A percentile compares a stretch with the other conserved stretches of the same genome.
Evolutionary conservation across 2,797 vertebrate species (phyloP).

Genomic region (Carapus acus): DNA sequence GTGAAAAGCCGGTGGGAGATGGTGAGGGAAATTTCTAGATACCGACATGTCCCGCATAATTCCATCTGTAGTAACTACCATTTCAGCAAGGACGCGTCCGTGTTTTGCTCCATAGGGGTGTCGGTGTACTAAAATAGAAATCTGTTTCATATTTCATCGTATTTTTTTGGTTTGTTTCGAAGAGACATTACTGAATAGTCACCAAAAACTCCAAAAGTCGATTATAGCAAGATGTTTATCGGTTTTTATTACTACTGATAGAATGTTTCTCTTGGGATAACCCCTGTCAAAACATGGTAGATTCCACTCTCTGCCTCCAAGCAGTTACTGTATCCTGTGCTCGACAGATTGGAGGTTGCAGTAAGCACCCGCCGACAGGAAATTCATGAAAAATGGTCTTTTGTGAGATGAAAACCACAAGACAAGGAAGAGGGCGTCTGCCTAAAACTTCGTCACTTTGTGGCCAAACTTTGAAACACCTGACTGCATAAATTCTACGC

Average conservation of each 20-base stretch:
- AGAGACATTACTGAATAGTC: background rate
- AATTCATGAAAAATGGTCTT: conserved; percentile 62
- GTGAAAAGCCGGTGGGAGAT: no score
- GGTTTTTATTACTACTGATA: background rate
- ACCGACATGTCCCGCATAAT: conserved; percentile 54
- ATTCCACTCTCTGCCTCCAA: conserved; percentile 68
- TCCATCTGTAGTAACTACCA: conserved; percentile 45
- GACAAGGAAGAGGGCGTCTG: conserved; percentile 49
- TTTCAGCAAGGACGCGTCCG: conserved; percentile 39
- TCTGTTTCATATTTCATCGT: fast-evolving
- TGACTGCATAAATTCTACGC: conserved; percentile 38
- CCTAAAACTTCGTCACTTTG: conserved; percentile 59
- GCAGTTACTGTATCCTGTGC: conserved; percentile 68
- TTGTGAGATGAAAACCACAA: conserved; percentile 51
- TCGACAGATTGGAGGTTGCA: conserved; percentile 61
- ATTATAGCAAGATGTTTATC: no score
- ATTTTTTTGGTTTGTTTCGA: fast-evolving
- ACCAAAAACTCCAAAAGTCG: no score
- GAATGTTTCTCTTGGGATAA: background rate
- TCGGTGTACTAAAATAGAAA: fast-evolving
- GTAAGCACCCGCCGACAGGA: conserved; percentile 43
- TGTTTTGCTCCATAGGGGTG: conserved; percentile 19
- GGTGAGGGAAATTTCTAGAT: conserved; percentile 40
- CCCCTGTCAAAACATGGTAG: conserved; percentile 53
- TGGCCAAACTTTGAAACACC: conserved; percentile 58